Conservation (phyloP, 2,797 vertebrate genomes). For the Sus cebifrons region DNA sequence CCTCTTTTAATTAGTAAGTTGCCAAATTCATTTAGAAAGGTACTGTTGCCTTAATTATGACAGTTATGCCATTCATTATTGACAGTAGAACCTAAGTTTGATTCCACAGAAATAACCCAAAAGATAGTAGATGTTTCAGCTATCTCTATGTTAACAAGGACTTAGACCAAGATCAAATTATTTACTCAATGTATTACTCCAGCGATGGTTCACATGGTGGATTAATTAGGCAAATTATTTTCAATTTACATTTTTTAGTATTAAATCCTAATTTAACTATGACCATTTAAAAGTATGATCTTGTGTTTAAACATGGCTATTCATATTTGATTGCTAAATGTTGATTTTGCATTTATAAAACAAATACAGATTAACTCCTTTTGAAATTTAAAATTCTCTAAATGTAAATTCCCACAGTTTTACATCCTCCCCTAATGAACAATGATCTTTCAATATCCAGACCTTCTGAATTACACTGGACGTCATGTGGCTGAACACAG, state of each 20-base stretch:
- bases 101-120: neutral
- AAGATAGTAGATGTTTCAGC: neutral
- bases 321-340: neutral
- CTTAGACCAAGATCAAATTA: neutral
- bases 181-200: neutral
- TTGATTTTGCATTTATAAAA: conserved; percentile 23
- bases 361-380: neutral
- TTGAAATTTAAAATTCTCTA: neutral
- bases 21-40: neutral
- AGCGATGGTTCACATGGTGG: neutral
- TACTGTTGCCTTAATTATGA: neutral
- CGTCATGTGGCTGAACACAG: neutral
- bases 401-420: neutral
- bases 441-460: neutral
- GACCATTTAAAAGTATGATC: neutral
- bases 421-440: neutral
- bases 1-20: conserved; percentile 25
- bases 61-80: neutral
- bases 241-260: neutral
- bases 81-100: neutral
- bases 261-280: neutral
- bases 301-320: neutral
- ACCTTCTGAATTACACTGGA: neutral
- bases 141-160: neutral
- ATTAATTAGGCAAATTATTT: neutral